A percentile compares a stretch with the other conserved stretches of the same genome.
Evolutionary conservation across 2,888 invertebrate genomes (phyloP).

Genomic region (Pammene fasciana): DNA sequence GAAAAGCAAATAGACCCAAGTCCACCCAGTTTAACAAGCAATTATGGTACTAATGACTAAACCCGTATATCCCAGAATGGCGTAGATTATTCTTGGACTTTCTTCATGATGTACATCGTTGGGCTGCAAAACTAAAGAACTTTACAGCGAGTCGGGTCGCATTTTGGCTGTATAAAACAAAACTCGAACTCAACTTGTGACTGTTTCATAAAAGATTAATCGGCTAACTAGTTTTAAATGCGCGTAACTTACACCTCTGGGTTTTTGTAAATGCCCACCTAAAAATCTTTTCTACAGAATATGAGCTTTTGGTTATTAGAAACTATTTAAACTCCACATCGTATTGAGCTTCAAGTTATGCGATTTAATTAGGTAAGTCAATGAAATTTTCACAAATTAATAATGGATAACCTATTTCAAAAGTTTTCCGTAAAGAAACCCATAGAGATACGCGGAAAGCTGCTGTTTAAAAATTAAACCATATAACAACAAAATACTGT

Average conservation of each 20-base stretch:
- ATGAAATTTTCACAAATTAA: too few relatives aligned
- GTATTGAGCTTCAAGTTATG: too few relatives aligned
- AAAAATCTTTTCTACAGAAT: not conserved
- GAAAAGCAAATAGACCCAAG: conserved; percentile 4
- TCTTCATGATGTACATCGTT: conserved; percentile 48
- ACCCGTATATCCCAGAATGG: not conserved
- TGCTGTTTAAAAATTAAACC: too few relatives aligned
- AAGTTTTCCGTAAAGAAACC: too few relatives aligned
- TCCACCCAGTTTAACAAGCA: not conserved
- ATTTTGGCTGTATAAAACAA: conserved; percentile 30
- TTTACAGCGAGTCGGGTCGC: conserved; percentile 42
- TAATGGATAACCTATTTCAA: too few relatives aligned
- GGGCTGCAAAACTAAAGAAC: too few relatives aligned
- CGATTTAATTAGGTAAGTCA: too few relatives aligned
- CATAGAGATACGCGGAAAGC: too few relatives aligned
- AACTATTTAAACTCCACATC: too few relatives aligned
- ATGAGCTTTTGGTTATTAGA: too few relatives aligned
- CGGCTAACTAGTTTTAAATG: conserved; percentile 16
- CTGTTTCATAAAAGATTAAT: conserved; percentile 30
- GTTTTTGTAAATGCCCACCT: not conserved
- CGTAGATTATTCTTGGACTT: conserved; percentile 46
- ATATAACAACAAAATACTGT: too few relatives aligned
- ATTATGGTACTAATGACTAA: not conserved
- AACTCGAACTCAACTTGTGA: conserved; percentile 29
- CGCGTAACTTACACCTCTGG: not conserved